phyloP scores from a whole-genome alignment of 1,140 invertebrate species.

The Planococcus citri region DNA sequence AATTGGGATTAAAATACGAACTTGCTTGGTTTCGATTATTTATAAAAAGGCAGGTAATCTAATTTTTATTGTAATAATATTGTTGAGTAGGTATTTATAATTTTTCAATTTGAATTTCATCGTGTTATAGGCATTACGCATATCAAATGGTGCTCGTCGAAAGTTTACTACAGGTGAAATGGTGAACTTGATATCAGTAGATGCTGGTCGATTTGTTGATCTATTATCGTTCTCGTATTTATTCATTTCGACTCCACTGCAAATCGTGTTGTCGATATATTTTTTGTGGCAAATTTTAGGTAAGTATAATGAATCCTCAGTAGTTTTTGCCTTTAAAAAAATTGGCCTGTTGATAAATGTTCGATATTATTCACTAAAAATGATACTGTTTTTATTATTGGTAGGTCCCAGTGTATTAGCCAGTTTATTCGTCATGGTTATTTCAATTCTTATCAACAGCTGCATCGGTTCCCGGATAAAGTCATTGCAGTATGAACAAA shows the following conservation, averaged over 20 bases:
- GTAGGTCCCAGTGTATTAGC: constrained; percentile 76
- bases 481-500: constrained; percentile 69
- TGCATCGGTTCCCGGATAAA: constrained; percentile 73
- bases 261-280: constrained; percentile 74
- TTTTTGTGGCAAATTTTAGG: constrained; percentile 76
- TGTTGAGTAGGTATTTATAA: too few relatives aligned
- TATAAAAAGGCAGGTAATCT: constrained; percentile 78
- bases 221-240: constrained; percentile 83
- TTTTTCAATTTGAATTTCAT: not conserved
- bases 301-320: constrained; percentile 23
- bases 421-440: constrained; percentile 81
- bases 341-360: not conserved
- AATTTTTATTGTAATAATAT: too few relatives aligned
- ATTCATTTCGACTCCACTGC: constrained; percentile 91
- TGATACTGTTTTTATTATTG: too few relatives aligned
- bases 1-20: constrained; percentile 80
- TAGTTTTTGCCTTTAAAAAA: too few relatives aligned
- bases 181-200: constrained; percentile 87
- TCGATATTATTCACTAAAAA: not conserved
- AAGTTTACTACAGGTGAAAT: constrained; percentile 81
- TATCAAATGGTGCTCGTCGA: constrained; percentile 65
- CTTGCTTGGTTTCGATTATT: constrained; percentile 81
- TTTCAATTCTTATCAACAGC: constrained; percentile 81
- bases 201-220: constrained; percentile 73
- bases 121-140: constrained; percentile 45